Percentiles rank a stretch among this genome's conserved stretches.
Evolutionary conservation across 2,797 vertebrate genomes (phyloP).

Genomic region (Coccyzus lansbergi): DNA sequence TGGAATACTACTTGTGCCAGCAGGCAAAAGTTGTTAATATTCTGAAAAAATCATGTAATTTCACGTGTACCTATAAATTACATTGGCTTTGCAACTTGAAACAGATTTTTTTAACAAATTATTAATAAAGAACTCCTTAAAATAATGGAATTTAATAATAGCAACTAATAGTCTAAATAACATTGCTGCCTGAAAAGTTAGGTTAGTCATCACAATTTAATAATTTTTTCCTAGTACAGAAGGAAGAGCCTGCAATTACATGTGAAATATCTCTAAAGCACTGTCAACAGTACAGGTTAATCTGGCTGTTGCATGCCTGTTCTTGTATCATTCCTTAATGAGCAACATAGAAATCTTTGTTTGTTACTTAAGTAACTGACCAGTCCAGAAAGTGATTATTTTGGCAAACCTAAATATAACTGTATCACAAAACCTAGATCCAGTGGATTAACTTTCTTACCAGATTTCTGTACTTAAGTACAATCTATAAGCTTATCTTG

Average conservation of each 20-base stretch:
- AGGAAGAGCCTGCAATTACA: constrained; percentile 26
- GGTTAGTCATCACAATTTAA: not conserved
- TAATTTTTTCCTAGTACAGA: not conserved
- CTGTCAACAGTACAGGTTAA: constrained; percentile 19
- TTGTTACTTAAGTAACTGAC: constrained; percentile 31
- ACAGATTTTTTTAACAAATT: not conserved
- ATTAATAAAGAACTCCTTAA: not conserved
- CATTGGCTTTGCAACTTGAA: not conserved
- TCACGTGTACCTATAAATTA: not conserved
- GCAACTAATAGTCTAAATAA: not conserved
- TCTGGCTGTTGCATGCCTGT: constrained; percentile 35
- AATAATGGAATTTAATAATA: not conserved
- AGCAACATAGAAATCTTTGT: not conserved
- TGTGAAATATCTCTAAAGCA: not conserved
- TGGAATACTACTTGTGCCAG: not conserved
- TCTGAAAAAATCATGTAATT: not conserved
- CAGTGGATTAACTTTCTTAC: not conserved
- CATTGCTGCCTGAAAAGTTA: not conserved
- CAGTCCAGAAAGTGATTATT: constrained; percentile 30
- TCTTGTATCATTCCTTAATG: constrained; percentile 34
- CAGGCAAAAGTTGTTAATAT: not conserved
- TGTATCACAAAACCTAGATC: constrained; percentile 3
- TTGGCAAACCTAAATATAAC: constrained; percentile 8
- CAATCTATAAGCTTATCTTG: not conserved
- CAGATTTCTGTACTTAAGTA: not conserved